Evolutionary conservation across 2,113 vertebrate genomes (phyloP).

Genomic region (Cyrtonyx montezumae): DNA sequence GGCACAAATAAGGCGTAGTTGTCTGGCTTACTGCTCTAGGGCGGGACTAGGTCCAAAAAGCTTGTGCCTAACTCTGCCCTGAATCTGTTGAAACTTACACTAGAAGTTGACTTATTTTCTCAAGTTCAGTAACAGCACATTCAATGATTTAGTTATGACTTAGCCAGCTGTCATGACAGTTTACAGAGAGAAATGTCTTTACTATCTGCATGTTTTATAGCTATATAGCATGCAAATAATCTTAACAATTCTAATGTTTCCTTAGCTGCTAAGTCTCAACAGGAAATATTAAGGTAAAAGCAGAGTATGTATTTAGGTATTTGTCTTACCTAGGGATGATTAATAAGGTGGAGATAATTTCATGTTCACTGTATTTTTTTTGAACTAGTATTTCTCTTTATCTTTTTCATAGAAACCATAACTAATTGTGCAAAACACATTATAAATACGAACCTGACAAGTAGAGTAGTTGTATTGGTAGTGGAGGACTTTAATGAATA

Average conservation of each 20-base stretch:
- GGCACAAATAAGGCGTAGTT: background rate
- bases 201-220: background rate
- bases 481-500: slow-evolving; percentile 26
- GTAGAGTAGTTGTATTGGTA: background rate
- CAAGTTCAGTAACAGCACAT: accelerated
- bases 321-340: slow-evolving; percentile 41
- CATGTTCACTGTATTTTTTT: slow-evolving; percentile 46
- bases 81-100: background rate
- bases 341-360: slow-evolving; percentile 64
- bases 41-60: background rate
- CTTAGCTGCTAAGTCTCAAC: background rate
- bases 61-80: background rate
- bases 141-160: background rate
- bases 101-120: background rate
- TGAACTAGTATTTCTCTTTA: slow-evolving; percentile 50
- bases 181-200: background rate
- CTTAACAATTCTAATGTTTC: background rate
- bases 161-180: background rate
- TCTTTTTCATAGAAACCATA: slow-evolving; percentile 24
- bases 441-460: slow-evolving; percentile 46
- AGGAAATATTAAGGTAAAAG: slow-evolving; percentile 11
- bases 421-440: slow-evolving; percentile 31
- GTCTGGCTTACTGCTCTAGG: background rate
- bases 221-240: background rate
- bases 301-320: slow-evolving; percentile 8